phyloP scores from a whole-genome alignment of 1,140 invertebrate species.

The Panagrolaimus sp. region DNA sequence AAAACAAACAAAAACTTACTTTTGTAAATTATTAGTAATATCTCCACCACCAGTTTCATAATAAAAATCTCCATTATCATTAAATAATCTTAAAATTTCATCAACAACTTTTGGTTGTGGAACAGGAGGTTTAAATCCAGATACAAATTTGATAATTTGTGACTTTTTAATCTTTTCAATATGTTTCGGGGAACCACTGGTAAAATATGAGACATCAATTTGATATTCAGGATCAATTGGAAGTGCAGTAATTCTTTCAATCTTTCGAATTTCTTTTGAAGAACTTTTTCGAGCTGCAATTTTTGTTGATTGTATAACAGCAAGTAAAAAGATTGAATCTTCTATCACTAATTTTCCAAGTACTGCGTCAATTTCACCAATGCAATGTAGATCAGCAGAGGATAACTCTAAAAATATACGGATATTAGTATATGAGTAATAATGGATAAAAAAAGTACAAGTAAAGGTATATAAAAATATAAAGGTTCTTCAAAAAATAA shows the following conservation, averaged over 20 bases:
- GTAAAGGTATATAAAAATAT: too few species aligned
- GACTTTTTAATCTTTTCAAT: slow-evolving; percentile 40
- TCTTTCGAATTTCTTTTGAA: slow-evolving; percentile 24
- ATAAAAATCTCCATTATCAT: slow-evolving; percentile 54
- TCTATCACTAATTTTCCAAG: slow-evolving; percentile 29
- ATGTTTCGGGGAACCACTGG: not conserved
- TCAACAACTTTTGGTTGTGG: slow-evolving; percentile 34
- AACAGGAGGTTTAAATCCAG: not conserved
- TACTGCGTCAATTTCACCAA: slow-evolving; percentile 33
- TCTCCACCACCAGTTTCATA: not conserved
- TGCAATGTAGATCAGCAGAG: slow-evolving; percentile 33
- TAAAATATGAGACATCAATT: not conserved
- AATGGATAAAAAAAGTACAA: too few species aligned
- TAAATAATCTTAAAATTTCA: slow-evolving; percentile 49
- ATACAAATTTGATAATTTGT: slow-evolving; percentile 40
- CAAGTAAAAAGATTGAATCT: slow-evolving; percentile 24
- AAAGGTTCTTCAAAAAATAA: too few species aligned
- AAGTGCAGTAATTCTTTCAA: slow-evolving; percentile 43
- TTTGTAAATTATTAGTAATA: slow-evolving; percentile 1
- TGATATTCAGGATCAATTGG: slow-evolving; percentile 36
- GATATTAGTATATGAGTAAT: not conserved
- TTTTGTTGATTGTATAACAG: slow-evolving; percentile 26
- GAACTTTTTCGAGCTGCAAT: slow-evolving; percentile 19
- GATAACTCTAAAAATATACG: slow-evolving; percentile 31
- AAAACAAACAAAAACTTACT: not conserved